These are phyloP conservation scores for Hycleus phaleratus DNA, from an alignment of 1,140 invertebrate species.

Conservation along the genomic window DNA sequence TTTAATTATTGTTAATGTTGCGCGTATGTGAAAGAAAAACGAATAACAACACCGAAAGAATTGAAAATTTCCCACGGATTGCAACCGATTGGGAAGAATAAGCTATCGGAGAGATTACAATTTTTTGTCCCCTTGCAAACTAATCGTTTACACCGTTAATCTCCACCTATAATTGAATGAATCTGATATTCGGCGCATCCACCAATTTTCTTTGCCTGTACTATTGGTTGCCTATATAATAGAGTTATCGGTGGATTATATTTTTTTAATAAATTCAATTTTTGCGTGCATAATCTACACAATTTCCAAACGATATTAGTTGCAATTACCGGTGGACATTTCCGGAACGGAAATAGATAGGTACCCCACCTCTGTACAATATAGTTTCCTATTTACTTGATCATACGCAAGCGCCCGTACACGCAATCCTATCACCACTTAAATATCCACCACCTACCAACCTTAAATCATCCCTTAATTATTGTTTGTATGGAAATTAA, in stretches of 20 bases:
- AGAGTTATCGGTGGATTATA: background rate
- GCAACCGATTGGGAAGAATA: too few relatives aligned
- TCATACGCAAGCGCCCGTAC: conserved; percentile 20
- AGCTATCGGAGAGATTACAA: too few relatives aligned
- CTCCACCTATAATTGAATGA: too few relatives aligned
- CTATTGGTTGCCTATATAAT: conserved; percentile 8
- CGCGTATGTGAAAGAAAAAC: too few relatives aligned
- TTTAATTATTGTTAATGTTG: too few relatives aligned
- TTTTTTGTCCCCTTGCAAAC: too few relatives aligned
- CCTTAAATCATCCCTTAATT: too few relatives aligned
- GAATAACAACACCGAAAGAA: too few relatives aligned
- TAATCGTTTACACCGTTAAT: too few relatives aligned
- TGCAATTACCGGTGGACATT: conserved; percentile 38
- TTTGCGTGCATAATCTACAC: background rate
- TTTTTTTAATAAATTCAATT: background rate
- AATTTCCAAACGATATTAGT: conserved; percentile 28
- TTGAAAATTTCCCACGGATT: too few relatives aligned
- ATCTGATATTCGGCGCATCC: background rate
- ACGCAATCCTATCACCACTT: conserved; percentile 11
- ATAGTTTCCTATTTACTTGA: background rate
- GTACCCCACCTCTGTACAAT: background rate
- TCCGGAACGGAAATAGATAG: conserved; percentile 36
- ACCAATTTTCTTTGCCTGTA: background rate
- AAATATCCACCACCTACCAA: too few relatives aligned
- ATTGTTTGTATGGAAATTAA: too few relatives aligned